These are phyloP conservation scores for Sesia apiformis DNA, from an alignment of 2,888 invertebrate genomes.

Conservation along the genomic window DNA sequence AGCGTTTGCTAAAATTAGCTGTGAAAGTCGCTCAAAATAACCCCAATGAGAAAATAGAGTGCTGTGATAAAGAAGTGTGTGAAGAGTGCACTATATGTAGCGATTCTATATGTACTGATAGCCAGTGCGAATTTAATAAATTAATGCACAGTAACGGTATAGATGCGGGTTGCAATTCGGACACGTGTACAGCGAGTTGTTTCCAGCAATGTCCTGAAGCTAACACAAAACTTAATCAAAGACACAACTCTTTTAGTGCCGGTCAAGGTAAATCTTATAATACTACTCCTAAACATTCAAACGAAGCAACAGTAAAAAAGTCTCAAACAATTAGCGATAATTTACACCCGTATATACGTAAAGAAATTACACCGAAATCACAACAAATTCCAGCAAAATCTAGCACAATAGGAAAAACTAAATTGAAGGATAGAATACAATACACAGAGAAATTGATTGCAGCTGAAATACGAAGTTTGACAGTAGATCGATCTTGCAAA, in stretches of 20 bases:
- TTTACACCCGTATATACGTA: conserved; percentile 68
- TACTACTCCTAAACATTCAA: conserved; percentile 33
- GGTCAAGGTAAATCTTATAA: conserved; percentile 55
- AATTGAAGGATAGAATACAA: conserved; percentile 61
- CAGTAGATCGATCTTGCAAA: conserved; percentile 55
- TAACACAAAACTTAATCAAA: conserved; percentile 47
- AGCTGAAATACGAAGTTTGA: conserved; percentile 61
- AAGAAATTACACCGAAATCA: conserved; percentile 51
- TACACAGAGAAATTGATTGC: conserved; percentile 67
- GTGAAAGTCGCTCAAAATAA: conserved; percentile 61
- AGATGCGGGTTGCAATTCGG: conserved; percentile 58
- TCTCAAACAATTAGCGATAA: conserved; percentile 63
- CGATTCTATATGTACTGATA: conserved; percentile 67
- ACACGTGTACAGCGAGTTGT: conserved; percentile 58
- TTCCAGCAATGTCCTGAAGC: conserved; percentile 51
- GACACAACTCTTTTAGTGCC: conserved; percentile 66
- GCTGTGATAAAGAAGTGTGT: conserved; percentile 68
- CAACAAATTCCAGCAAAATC: conserved; percentile 34
- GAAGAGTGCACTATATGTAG: conserved; percentile 70
- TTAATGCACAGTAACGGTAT: conserved; percentile 60
- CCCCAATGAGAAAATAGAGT: conserved; percentile 65
- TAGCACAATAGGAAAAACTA: conserved; percentile 37
- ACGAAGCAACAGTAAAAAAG: conserved; percentile 56
- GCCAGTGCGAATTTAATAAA: conserved; percentile 67
- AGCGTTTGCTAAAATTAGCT: conserved; percentile 78